Base-by-base conservation (phyloP, 2,113 vertebrate species). In the Meles meles region DNA sequence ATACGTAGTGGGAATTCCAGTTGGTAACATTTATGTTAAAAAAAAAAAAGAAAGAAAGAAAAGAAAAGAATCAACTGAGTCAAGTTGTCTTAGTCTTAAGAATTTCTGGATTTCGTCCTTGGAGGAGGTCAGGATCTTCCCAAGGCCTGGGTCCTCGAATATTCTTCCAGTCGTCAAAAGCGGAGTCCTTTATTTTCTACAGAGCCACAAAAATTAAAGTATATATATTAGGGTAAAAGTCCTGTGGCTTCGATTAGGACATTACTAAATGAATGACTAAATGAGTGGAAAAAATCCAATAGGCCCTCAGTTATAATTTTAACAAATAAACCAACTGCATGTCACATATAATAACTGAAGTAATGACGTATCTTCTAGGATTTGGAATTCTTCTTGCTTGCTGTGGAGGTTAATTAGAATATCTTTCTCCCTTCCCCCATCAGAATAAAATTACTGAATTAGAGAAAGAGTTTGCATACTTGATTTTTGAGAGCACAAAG, bases 61-160 rank as follows among this genome's bases (percentile, higher is more conserved):
- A 61, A 89, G 34, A 88, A 79, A 23, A 27, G 47, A 95, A 94
- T 31, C 76, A 95, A 31, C 44, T 97, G 23, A 93, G 25, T 98
- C 98, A 98, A 81, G 97, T 71, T 95, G 92, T 69, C 94, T 98
- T 98, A 89, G 98, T 97, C 80, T 52, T 97, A 57, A 97, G 37
- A 80, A 90, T 98, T 90, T 99, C 76, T 98, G 98, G 55, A 34
- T 98, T 95, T 95, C 99, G 96, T 44, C 99, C 99, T 98, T 99
- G 99, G 97, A 99, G 98, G 6, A 99, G 98, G 93, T 94, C 99
- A 44, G 99, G 99, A 98, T 99, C 99, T 98, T 99, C 99, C 99
- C 99, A 99, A 44, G 98, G 99, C 80, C 99, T 98, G 14, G 99
- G 99, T 29, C 99, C 99, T 93, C 99, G 99, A 98, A 99, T 99